A percentile compares a stretch with the other conserved stretches of the same genome.
Conservation (phyloP, 2,888 invertebrate genomes). For the Sesia bembeciformis region DNA sequence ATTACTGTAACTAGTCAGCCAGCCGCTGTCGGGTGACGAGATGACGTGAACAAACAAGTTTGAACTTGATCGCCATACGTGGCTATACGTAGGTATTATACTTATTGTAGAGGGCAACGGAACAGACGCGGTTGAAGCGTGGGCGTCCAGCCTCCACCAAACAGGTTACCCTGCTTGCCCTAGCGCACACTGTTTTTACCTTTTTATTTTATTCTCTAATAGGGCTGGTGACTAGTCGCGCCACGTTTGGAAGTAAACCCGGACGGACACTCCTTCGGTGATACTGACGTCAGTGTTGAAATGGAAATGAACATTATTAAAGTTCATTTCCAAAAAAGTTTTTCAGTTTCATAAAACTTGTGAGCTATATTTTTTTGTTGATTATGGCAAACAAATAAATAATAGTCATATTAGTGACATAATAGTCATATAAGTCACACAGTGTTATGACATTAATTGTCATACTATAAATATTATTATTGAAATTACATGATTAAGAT, state of each 20-base stretch:
- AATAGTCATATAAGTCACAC: too few relatives aligned
- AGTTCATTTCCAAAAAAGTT: too few relatives aligned
- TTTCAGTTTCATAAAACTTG: not conserved
- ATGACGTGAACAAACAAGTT: conserved; percentile 36
- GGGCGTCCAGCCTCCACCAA: conserved; percentile 52
- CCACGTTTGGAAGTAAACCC: too few relatives aligned
- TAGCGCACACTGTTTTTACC: conserved; percentile 35
- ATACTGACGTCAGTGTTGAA: conserved; percentile 16
- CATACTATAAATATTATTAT: too few relatives aligned
- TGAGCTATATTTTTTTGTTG: not conserved
- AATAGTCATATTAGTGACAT: too few relatives aligned
- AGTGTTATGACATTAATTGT: too few relatives aligned
- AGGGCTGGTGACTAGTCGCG: conserved; percentile 36
- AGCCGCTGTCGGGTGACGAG: not conserved
- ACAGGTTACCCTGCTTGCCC: conserved; percentile 55
- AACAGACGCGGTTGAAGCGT: conserved; percentile 59
- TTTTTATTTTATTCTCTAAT: conserved; percentile 51
- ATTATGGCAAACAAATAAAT: too few relatives aligned
- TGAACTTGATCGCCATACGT: conserved; percentile 43
- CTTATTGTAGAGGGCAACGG: not conserved
- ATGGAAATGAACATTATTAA: not conserved
- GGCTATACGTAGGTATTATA: conserved; percentile 6
- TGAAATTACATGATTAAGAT: too few relatives aligned
- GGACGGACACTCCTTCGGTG: not conserved
- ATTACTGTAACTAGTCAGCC: too few relatives aligned